Evolutionary conservation across 2,113 vertebrate species (phyloP).

Genomic region (Scatophagus argus): DNA sequence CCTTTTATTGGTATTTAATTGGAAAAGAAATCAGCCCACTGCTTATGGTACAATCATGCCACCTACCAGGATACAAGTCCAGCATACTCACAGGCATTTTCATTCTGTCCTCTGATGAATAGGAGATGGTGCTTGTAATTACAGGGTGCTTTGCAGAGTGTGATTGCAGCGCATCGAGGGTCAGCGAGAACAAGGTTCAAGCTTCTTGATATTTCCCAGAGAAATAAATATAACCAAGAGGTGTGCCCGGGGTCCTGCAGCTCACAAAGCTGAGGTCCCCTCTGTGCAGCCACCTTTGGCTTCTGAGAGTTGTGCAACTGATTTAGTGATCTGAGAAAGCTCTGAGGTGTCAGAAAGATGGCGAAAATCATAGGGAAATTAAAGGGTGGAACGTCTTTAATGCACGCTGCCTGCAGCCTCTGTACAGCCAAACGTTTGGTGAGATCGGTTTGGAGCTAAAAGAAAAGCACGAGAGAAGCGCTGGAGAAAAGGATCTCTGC

Average conservation of each 20-base stretch:
- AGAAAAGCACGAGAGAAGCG: conserved; percentile 15
- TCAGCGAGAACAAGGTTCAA: conserved; percentile 66
- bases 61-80: conserved; percentile 32
- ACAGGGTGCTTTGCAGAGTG: conserved; percentile 63
- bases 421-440: conserved; percentile 47
- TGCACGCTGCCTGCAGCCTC: conserved; percentile 15
- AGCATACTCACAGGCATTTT: conserved; percentile 47
- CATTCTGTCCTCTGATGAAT: conserved; percentile 64
- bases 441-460: conserved; percentile 28
- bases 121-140: conserved; percentile 69
- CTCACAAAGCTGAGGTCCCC: conserved; percentile 44
- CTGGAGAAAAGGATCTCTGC: conserved; percentile 14
- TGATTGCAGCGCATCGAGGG: conserved; percentile 65
- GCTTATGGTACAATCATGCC: conserved; percentile 21
- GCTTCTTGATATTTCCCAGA: conserved; percentile 69
- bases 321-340: conserved; percentile 50
- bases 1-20: conserved; percentile 43
- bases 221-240: conserved; percentile 74
- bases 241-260: conserved; percentile 24
- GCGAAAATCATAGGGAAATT: conserved; percentile 56
- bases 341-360: conserved; percentile 28
- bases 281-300: conserved; percentile 55
- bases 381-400: conserved; percentile 47
- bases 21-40: conserved; percentile 24
- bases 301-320: conserved; percentile 47